Conservation (phyloP, 2,797 vertebrate species). For the Ptychobarbus kaznakovi region DNA sequence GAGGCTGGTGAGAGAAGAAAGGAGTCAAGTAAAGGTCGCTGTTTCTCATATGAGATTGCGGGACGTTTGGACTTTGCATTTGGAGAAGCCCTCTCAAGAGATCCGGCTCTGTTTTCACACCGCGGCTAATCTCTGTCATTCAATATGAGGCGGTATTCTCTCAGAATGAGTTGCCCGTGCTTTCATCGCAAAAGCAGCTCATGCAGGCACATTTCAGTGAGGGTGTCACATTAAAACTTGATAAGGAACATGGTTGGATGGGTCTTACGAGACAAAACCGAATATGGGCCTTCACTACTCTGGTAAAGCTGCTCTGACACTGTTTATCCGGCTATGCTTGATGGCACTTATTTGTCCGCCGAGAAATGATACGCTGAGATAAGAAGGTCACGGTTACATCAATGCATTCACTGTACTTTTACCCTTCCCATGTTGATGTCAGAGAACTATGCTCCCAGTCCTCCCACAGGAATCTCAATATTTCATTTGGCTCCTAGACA, state of each 20-base stretch:
- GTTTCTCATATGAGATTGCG: constrained; percentile 51
- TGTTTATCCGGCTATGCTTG: constrained; percentile 53
- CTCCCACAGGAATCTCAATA: constrained; percentile 22
- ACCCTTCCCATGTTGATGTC: constrained; percentile 33
- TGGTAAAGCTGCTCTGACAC: constrained; percentile 38
- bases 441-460: constrained; percentile 14
- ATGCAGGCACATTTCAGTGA: constrained; percentile 40
- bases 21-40: constrained; percentile 27
- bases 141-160: constrained; percentile 38
- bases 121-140: constrained; percentile 57
- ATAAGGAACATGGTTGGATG: constrained; percentile 44
- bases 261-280: constrained; percentile 38
- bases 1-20: constrained; percentile 1
- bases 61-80: constrained; percentile 40
- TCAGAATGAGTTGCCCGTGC: constrained; percentile 1
- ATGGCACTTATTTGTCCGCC: constrained; percentile 36
- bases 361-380: constrained; percentile 49
- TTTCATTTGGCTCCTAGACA: constrained; percentile 30
- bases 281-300: constrained; percentile 30
- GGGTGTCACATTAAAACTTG: constrained; percentile 54
- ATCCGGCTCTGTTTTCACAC: constrained; percentile 47
- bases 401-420: constrained; percentile 45
- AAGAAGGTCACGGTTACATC: constrained; percentile 44
- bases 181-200: constrained; percentile 43
- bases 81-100: constrained; percentile 44